A percentile compares a stretch with the other conserved stretches of the same genome.
phyloP scores from a whole-genome alignment of 2,888 invertebrate genomes.

The Dysmachus trigonus region DNA sequence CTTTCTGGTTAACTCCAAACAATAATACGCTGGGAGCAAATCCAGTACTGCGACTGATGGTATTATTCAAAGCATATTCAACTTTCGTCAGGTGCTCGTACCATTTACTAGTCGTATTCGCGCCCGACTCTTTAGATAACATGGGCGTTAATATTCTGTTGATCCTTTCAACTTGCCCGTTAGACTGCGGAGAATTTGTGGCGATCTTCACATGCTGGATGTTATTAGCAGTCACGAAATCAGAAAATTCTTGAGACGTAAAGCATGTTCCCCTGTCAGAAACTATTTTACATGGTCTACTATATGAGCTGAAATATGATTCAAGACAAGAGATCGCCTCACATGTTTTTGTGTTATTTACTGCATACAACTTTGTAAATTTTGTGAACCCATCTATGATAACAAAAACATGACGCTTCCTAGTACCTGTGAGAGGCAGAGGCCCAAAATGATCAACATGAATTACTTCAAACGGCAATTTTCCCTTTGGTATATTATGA shows the following conservation, averaged over 20 bases:
- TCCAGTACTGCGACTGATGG: neutral
- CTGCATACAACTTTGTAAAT: neutral
- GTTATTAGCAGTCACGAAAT: conserved; percentile 47
- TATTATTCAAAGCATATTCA: conserved; percentile 11
- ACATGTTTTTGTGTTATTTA: conserved; percentile 46
- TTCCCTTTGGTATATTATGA: conserved; percentile 17
- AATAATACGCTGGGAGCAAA: conserved; percentile 45
- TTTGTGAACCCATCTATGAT: neutral
- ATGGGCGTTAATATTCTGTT: conserved; percentile 13
- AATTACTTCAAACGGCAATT: neutral
- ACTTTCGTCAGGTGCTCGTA: neutral
- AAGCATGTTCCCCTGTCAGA: conserved; percentile 26
- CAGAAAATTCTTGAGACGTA: neutral
- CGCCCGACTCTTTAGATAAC: neutral
- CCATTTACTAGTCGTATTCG: neutral
- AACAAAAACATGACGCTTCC: neutral
- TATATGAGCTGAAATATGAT: conserved; percentile 11
- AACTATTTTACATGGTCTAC: conserved; percentile 7
- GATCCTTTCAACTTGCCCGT: conserved; percentile 52
- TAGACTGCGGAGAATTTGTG: conserved; percentile 53
- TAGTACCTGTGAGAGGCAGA: conserved; percentile 27
- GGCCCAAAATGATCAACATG: neutral
- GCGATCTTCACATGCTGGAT: conserved; percentile 53
- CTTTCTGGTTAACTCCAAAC: conserved; percentile 53
- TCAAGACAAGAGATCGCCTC: neutral